Percentiles rank a stretch among this genome's conserved stretches.
Evolutionary conservation across 2,888 invertebrate species (phyloP).

Genomic region (Andrena haemorrhoa): DNA sequence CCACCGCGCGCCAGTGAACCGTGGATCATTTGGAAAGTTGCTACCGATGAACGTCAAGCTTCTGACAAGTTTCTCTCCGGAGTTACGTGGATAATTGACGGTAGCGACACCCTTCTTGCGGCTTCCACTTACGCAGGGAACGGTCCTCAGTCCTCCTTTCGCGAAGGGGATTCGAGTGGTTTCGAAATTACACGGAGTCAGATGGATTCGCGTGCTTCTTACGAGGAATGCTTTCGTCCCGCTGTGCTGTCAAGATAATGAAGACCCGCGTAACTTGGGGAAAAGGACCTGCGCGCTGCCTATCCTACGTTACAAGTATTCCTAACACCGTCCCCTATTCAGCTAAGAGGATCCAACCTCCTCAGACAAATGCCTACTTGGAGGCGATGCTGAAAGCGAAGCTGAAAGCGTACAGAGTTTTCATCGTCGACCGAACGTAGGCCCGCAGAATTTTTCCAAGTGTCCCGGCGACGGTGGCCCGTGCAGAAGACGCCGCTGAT

Average conservation of each 20-base stretch:
- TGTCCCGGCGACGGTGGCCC: neutral
- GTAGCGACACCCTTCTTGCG: neutral
- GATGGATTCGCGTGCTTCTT: too few species aligned
- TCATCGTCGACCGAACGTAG: neutral
- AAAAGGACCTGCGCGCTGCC: too few species aligned
- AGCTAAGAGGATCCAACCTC: too few species aligned
- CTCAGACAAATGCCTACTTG: neutral
- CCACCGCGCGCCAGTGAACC: constrained; percentile 10
- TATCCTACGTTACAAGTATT: too few species aligned
- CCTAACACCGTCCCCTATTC: too few species aligned
- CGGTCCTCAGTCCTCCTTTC: neutral
- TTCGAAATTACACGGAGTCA: neutral
- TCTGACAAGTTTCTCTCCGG: constrained; percentile 20
- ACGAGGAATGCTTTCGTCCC: too few species aligned
- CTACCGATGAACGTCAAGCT: constrained; percentile 23
- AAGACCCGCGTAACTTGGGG: too few species aligned
- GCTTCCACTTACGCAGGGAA: neutral
- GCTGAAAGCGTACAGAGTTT: too few species aligned
- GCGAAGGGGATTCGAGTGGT: neutral
- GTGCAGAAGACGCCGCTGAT: neutral
- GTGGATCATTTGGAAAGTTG: constrained; percentile 25
- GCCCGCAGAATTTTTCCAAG: neutral
- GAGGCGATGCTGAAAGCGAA: too few species aligned
- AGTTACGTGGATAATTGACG: constrained; percentile 14
- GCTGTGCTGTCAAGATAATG: too few species aligned